These are phyloP conservation scores for Hemibagrus wyckioides DNA, from an alignment of 2,113 vertebrate species.

Conservation along the genomic window DNA sequence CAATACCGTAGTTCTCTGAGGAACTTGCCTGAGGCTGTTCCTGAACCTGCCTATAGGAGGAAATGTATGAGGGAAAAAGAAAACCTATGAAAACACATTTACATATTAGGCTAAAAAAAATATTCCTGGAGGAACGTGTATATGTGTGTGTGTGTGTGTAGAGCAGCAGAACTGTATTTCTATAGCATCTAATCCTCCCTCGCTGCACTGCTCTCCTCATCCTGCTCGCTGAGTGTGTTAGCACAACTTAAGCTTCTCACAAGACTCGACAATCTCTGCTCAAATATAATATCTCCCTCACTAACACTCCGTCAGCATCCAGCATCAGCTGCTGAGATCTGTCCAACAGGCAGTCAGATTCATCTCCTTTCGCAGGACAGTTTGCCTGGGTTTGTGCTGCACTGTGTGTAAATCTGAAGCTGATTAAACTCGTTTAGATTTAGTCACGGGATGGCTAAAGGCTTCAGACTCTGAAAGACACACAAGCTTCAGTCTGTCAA, in stretches of 20 bases:
- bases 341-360: conserved; percentile 18
- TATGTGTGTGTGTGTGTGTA: not conserved
- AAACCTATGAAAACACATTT: conserved; percentile 7
- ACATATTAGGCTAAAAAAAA: conserved; percentile 9
- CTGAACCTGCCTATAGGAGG: conserved; percentile 21
- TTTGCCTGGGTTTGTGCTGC: not conserved
- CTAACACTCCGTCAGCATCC: conserved; percentile 2
- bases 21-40: not conserved
- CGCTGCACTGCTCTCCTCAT: conserved; percentile 21
- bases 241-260: conserved; percentile 31
- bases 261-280: conserved; percentile 12
- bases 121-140: not conserved
- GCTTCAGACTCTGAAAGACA: not conserved
- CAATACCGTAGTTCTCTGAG: not conserved
- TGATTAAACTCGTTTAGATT: not conserved
- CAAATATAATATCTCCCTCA: conserved; percentile 22
- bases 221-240: conserved; percentile 37
- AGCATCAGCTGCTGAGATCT: not conserved
- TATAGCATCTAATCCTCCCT: conserved; percentile 31
- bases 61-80: not conserved
- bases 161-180: conserved; percentile 12
- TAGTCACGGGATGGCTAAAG: not conserved
- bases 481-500: not conserved
- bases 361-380: conserved; percentile 5
- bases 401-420: not conserved